These are phyloP conservation scores for Danio kyathit DNA, from an alignment of 2,797 vertebrate genomes.

Conservation along the genomic window DNA sequence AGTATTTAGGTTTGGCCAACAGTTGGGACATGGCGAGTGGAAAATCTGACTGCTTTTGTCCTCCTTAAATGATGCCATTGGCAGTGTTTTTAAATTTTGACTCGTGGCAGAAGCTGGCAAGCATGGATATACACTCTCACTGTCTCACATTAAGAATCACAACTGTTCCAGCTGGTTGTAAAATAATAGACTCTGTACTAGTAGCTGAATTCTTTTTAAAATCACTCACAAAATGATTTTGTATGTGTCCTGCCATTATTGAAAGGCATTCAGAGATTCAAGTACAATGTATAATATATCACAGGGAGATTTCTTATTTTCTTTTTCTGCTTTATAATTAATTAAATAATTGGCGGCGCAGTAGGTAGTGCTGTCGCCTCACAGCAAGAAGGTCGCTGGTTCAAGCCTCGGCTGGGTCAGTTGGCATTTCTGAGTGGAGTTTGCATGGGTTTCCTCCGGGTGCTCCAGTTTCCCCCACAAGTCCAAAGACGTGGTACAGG, in stretches of 20 bases:
- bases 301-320: not conserved
- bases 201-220: slow-evolving; percentile 38
- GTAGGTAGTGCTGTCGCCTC: no score
- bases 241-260: not conserved
- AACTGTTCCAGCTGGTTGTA: slow-evolving; percentile 48
- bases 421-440: no score
- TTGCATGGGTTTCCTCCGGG: no score
- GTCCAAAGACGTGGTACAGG: no score
- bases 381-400: no score
- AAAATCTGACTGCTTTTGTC: slow-evolving; percentile 64
- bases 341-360: no score
- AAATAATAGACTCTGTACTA: slow-evolving; percentile 30
- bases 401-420: no score
- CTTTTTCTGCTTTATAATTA: no score
- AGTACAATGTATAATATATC: not conserved
- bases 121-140: slow-evolving; percentile 35
- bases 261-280: not conserved
- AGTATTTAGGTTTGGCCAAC: slow-evolving; percentile 22
- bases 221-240: not conserved
- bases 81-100: slow-evolving; percentile 57
- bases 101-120: slow-evolving; percentile 48
- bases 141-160: slow-evolving; percentile 25
- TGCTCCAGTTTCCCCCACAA: no score
- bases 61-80: slow-evolving; percentile 45
- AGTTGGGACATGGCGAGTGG: slow-evolving; percentile 42